Evolutionary conservation across 2,888 invertebrate species (phyloP).

Genomic region (Exephanes ischioxanthus): DNA sequence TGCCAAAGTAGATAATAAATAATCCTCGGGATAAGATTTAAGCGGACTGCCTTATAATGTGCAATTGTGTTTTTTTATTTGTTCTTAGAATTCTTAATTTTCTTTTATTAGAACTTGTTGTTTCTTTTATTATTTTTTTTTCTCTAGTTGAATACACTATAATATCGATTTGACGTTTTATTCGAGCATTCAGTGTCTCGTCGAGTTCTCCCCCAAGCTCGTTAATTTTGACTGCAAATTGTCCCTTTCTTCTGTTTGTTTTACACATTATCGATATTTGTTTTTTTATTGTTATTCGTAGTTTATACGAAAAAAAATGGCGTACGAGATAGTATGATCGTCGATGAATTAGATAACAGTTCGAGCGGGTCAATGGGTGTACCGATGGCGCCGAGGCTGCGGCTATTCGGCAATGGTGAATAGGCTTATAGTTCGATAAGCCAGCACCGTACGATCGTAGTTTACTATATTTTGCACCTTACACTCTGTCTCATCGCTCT

Average conservation of each 20-base stretch:
- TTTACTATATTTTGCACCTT: conserved; percentile 83
- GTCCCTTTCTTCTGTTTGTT: conserved; percentile 17
- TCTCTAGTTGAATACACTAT: conserved; percentile 23
- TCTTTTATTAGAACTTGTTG: conserved; percentile 18
- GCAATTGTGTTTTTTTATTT: conserved; percentile 69
- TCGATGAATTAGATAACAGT: conserved; percentile 24
- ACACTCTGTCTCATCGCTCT: conserved; percentile 75
- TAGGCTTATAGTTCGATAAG: conserved; percentile 75
- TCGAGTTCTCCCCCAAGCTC: conserved; percentile 15
- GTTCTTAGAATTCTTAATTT: conserved; percentile 47
- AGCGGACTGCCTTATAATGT: conserved; percentile 71
- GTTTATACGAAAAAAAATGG: conserved; percentile 45
- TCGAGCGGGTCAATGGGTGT: conserved; percentile 50
- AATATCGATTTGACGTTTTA: conserved; percentile 40
- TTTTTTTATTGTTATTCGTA: conserved; percentile 58
- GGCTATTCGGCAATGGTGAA: conserved; percentile 70
- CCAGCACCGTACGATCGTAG: conserved; percentile 82
- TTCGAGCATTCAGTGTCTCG: conserved; percentile 14
- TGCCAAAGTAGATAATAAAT: conserved; percentile 73
- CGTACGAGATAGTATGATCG: conserved; percentile 50
- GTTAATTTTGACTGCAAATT: conserved; percentile 34
- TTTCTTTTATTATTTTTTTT: conserved; percentile 38
- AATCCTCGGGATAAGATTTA: conserved; percentile 67
- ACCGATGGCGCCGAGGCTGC: conserved; percentile 67
- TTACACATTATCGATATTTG: conserved; percentile 15